phyloP scores from a whole-genome alignment of 2,797 vertebrate species.

The Avahi laniger region DNA sequence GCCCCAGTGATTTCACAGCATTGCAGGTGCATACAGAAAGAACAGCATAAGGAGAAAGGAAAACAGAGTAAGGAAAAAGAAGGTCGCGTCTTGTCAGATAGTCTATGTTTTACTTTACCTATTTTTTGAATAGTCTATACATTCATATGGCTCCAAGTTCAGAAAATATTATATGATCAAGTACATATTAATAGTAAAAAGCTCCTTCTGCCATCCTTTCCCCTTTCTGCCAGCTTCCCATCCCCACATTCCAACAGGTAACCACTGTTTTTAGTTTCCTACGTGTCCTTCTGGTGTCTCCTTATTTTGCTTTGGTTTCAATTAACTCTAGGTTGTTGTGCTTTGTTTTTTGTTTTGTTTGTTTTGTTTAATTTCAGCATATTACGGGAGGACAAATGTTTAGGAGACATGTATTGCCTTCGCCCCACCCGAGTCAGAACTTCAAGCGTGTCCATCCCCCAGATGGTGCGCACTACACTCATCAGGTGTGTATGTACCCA shows the following conservation, averaged over 20 bases:
- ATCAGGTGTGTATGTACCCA: too few species aligned
- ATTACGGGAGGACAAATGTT: too few species aligned
- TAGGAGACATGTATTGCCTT: too few species aligned
- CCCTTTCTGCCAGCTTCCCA: background rate
- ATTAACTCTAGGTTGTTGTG: background rate
- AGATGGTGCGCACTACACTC: too few species aligned
- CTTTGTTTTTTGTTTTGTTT: too few species aligned
- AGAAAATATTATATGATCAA: background rate
- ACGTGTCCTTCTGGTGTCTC: too few species aligned
- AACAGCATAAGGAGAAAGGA: background rate
- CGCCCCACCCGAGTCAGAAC: too few species aligned
- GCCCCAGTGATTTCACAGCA: background rate
- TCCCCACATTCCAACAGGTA: background rate
- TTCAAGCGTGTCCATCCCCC: too few species aligned
- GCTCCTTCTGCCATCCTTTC: background rate
- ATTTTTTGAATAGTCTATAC: background rate
- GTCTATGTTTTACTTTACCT: background rate
- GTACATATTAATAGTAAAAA: background rate
- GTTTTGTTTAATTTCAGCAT: too few species aligned
- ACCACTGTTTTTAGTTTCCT: background rate
- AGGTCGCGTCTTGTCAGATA: background rate
- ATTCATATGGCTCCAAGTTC: background rate
- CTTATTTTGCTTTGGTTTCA: background rate
- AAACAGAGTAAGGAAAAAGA: background rate
- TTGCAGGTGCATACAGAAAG: background rate